Evolutionary conservation across 37 sponge, comb jelly and placozoan genomes (phyloP), one percentile per base, ranked within the genome.

Genomic region (Halichondria panicea): DNA sequence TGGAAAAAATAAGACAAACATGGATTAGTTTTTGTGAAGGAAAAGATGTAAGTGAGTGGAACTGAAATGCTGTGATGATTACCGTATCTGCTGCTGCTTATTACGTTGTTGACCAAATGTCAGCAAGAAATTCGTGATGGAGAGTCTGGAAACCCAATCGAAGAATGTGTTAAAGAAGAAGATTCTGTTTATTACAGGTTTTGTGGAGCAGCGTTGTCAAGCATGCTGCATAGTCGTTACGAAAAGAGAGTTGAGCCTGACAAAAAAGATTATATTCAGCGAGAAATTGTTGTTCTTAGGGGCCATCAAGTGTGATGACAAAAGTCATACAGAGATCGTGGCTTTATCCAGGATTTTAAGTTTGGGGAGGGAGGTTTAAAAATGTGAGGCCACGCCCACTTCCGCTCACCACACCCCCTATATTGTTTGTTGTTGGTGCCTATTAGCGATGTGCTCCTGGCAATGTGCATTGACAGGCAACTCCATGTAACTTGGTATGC

Each of bases 181-280:
- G 48, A 43, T 39, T 42, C 25, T 21, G 75, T 75, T 36, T 75
- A 75, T 42, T 61, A 61, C n/a, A 12, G 75, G 13, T 75, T 75
- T 61, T 42, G 75, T 15, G 75, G 75, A 12, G 75, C 63, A 25
- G 48, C 75, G 9, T 12, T 75, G 3, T 15, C 63, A 43, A 43
- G 31, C 27, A 75, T 75, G 75, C 31, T 75, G 5, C 62, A 59
- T n/a, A n/a, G n/a, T n/a, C n/a, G n/a, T n/a, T n/a, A n/a, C n/a
- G n/a, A n/a, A n/a, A n/a, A n/a, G n/a, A n/a, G n/a, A n/a, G n/a
- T n/a, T 4, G n/a, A 72, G 55, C n/a, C 21, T 32, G 34, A 33
- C 5, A 43, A 64, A 28, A 63, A 44, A 28, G 78, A 66, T 1
- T 66, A 4, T 30, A 3, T 77, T 9, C 13, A 41, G 15, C 43